Base-by-base conservation (phyloP, 1,140 invertebrate species). In the Scaptomyza hsui region DNA sequence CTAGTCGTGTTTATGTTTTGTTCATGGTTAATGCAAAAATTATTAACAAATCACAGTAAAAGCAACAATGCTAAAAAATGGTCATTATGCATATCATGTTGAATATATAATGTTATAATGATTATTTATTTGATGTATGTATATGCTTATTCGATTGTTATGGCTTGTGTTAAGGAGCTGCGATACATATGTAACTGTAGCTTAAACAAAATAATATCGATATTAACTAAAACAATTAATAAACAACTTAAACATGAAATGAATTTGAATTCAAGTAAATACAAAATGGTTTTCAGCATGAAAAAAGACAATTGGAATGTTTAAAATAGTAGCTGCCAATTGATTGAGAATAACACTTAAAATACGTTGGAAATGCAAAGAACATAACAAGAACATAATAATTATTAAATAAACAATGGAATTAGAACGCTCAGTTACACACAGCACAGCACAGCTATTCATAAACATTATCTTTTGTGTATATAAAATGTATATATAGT, bases 31-130 rank as follows among this genome's bases (percentile, higher is more conserved):
- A 78, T 62, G 73, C 81, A 75, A 74, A 83, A 85, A 75, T 71
- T 71, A 81, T 78, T 77, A 85, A 85, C 81, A 85, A 85, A 85
- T 85, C 81, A 85, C 81, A 85, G 81, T 86, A 72, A 86, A 85
- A 86, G 82, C 81, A 85, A 86, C 77, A 81, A 78, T 74, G 81
- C 73, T 88, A 75, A 73, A 78, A 76, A 78, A 67, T 65, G 44
- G 42, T 74, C 56, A 41, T 70, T 47, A 42, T 42, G 24, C 55
- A 67, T 53, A 32, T 61, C 13, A 47, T 55, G 19, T 45, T n/a
- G 16, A 45, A 55, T 78, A 69, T n/a, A 9, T 52, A 61, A 37
- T 52, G 35, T 51, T 49, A 35, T 67, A 4, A 44, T 32, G 21
- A 55, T 62, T 32, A 51, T 39, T 53, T 57, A 51, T 41, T 71